A percentile compares a stretch with the other conserved stretches of the same genome.
Evolutionary conservation across 2,797 vertebrate genomes (phyloP).

Genomic region (Florisuga fusca): DNA sequence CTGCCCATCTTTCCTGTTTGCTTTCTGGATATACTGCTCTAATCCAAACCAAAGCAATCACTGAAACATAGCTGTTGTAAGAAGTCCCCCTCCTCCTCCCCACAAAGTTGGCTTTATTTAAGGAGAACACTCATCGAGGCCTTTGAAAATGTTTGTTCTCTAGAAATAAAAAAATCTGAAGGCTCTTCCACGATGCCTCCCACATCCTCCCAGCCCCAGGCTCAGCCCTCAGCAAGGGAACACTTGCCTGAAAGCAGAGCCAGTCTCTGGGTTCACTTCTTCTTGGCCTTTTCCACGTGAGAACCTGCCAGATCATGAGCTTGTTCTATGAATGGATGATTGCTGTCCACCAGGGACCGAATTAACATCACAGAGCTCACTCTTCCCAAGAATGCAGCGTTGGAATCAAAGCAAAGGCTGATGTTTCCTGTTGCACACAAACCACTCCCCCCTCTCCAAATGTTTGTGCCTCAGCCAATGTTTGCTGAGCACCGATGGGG

Average conservation of each 20-base stretch:
- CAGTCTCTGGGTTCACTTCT: conserved; percentile 20
- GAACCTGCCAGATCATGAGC: conserved; percentile 58
- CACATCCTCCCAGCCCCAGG: conserved; percentile 23
- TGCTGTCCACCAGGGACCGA: conserved; percentile 39
- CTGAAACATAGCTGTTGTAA: not conserved
- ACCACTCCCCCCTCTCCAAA: conserved; percentile 37
- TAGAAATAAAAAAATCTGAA: conserved; percentile 49
- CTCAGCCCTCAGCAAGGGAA: not conserved
- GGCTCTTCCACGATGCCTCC: conserved; percentile 34
- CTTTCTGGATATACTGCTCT: not conserved
- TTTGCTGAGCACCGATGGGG: conserved; percentile 11
- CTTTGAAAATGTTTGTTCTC: conserved; percentile 50
- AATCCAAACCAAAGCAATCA: conserved; percentile 11
- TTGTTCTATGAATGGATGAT: conserved; percentile 45
- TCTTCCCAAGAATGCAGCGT: conserved; percentile 35
- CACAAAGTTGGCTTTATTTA: conserved; percentile 7
- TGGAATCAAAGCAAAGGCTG: conserved; percentile 42
- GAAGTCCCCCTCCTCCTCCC: not conserved
- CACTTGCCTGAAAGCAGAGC: not conserved
- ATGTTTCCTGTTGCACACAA: conserved; percentile 29
- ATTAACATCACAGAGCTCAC: conserved; percentile 46
- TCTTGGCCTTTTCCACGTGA: conserved; percentile 8
- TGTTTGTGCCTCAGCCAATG: conserved; percentile 45
- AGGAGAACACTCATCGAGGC: not conserved
- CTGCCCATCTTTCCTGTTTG: not conserved